phyloP scores from a whole-genome alignment of 2,888 invertebrate species.

The Odontocolon sp. region DNA sequence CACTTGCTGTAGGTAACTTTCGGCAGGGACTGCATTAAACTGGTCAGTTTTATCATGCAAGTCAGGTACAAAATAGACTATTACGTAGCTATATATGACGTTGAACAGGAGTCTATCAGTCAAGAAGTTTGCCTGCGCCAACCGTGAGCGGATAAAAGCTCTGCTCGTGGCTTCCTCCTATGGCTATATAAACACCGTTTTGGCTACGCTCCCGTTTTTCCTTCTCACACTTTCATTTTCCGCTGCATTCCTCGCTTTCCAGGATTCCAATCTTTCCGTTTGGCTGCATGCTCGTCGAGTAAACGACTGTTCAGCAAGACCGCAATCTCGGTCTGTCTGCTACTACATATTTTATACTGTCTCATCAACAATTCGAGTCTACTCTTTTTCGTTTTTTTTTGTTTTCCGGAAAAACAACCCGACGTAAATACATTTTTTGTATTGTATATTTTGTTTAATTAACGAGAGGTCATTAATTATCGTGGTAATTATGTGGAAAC shows the following conservation, averaged over 20 bases:
- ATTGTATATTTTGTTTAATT: slow-evolving; percentile 6
- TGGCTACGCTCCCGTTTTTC: slow-evolving; percentile 47
- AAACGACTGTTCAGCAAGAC: slow-evolving; percentile 22
- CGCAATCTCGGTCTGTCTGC: slow-evolving; percentile 11
- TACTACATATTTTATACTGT: too few relatives aligned
- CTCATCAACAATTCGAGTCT: too few relatives aligned
- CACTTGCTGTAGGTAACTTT: too few relatives aligned
- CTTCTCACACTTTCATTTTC: slow-evolving; percentile 38
- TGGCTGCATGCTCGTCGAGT: slow-evolving; percentile 9
- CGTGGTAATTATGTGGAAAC: neutral
- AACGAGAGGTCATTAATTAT: slow-evolving; percentile 4
- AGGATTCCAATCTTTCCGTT: neutral
- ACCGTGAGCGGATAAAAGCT: slow-evolving; percentile 27
- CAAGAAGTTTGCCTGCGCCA: slow-evolving; percentile 17
- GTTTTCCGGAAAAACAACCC: neutral
- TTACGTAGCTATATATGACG: too few relatives aligned
- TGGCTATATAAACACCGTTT: slow-evolving; percentile 38
- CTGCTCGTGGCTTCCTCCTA: slow-evolving; percentile 19
- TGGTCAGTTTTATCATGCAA: neutral
- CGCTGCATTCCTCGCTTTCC: slow-evolving; percentile 19
- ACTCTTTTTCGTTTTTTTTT: too few relatives aligned
- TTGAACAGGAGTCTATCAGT: neutral
- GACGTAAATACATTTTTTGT: neutral
- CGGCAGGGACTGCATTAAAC: neutral
- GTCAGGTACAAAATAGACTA: neutral